These are phyloP conservation scores for Corythoichthys intestinalis DNA, from an alignment of 2,113 vertebrate species.

Conservation along the genomic window DNA sequence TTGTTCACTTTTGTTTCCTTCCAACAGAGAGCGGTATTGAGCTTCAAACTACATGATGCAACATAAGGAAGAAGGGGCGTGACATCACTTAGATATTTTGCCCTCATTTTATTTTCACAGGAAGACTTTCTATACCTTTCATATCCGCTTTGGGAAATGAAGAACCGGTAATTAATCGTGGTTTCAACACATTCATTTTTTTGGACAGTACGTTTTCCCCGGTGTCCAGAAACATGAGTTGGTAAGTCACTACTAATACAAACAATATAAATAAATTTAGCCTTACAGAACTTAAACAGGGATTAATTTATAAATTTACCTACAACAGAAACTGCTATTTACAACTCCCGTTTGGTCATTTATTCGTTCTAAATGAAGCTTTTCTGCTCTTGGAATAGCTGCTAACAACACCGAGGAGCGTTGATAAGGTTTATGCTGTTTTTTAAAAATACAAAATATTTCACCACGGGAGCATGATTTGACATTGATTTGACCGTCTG, in stretches of 20 bases:
- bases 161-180: background rate
- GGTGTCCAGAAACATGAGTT: background rate
- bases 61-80: background rate
- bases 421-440: background rate
- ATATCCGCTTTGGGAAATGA: no score
- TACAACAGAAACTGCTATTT: background rate
- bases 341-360: background rate
- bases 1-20: background rate
- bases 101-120: background rate
- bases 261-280: background rate
- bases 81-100: accelerated
- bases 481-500: background rate
- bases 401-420: background rate
- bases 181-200: background rate
- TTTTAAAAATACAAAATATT: background rate
- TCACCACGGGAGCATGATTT: background rate
- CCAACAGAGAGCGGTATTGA: background rate
- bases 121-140: background rate
- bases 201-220: background rate
- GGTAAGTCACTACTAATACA: background rate
- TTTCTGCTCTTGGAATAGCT: background rate
- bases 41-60: background rate
- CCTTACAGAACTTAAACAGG: background rate
- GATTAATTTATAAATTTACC: background rate
- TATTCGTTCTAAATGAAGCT: background rate